Conservation (phyloP, 1,140 invertebrate species). For the Drosophila kepulauana region DNA sequence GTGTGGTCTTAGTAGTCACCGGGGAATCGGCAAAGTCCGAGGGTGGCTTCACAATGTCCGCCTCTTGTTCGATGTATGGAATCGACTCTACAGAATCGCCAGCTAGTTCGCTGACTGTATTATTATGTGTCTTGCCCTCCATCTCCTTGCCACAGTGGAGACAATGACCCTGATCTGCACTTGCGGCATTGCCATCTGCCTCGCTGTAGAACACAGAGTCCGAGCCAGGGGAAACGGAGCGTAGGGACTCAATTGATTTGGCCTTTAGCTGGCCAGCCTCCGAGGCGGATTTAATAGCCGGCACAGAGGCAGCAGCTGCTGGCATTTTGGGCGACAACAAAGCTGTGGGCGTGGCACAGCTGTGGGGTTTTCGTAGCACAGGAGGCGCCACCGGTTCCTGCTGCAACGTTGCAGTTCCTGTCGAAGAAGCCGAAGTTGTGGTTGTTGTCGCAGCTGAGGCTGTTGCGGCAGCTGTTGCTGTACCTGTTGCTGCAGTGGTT, state of each 20-base stretch:
- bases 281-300: slow-evolving; percentile 80
- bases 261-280: slow-evolving; percentile 89
- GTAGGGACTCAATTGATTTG: slow-evolving; percentile 92
- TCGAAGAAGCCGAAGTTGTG: slow-evolving; percentile 40
- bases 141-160: slow-evolving; percentile 93
- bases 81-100: slow-evolving; percentile 84
- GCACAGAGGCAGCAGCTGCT: background rate
- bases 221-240: slow-evolving; percentile 93
- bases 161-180: slow-evolving; percentile 87
- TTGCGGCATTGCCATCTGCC: slow-evolving; percentile 86
- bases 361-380: slow-evolving; percentile 47
- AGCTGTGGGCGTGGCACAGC: slow-evolving; percentile 65
- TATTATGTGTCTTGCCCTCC: slow-evolving; percentile 78
- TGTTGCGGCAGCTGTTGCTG: background rate
- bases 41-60: slow-evolving; percentile 93
- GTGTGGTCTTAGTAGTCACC: slow-evolving; percentile 86
- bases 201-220: slow-evolving; percentile 95
- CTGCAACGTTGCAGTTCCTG: slow-evolving; percentile 17
- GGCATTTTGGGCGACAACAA: slow-evolving; percentile 62
- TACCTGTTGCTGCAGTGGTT: background rate
- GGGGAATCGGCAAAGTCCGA: slow-evolving; percentile 95
- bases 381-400: slow-evolving; percentile 3
- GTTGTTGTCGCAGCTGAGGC: slow-evolving; percentile 20
- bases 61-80: slow-evolving; percentile 81
- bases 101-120: slow-evolving; percentile 85